phyloP scores from a whole-genome alignment of 1,140 invertebrate species.

The Caenorhabditis brenneri region DNA sequence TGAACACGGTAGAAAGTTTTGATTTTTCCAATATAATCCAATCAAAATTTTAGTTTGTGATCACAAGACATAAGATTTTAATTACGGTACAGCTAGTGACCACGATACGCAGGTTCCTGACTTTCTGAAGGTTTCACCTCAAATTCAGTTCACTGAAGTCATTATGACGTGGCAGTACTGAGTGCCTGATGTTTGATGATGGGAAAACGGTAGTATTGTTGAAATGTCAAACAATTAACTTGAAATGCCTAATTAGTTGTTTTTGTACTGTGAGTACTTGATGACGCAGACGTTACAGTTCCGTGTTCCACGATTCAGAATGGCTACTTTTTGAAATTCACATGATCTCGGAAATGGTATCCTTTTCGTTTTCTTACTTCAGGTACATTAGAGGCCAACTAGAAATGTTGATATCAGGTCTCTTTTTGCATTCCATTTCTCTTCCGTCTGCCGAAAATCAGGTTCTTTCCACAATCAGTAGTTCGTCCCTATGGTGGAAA shows the following conservation, averaged over 20 bases:
- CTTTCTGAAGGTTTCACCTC: background rate
- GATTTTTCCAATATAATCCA: background rate
- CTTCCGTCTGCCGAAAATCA: background rate
- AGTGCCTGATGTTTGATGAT: background rate
- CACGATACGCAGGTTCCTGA: background rate
- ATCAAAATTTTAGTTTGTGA: background rate
- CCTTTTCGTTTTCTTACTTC: background rate
- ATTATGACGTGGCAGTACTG: background rate
- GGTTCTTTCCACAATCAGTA: background rate
- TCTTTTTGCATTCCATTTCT: background rate
- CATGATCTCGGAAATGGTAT: too few relatives aligned
- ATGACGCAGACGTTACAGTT: background rate
- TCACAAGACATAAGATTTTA: constrained; percentile 4
- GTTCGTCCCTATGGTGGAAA: too few relatives aligned
- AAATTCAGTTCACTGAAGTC: background rate
- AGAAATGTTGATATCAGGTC: constrained; percentile 13
- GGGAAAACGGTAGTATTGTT: background rate
- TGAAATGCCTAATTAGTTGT: background rate
- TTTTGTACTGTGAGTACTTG: background rate
- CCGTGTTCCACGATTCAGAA: too few relatives aligned
- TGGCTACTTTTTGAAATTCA: too few relatives aligned
- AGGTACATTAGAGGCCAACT: background rate
- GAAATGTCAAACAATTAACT: background rate
- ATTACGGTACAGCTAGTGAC: background rate
- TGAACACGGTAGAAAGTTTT: background rate